These are phyloP conservation scores for Amphiprion percula DNA, from an alignment of 2,113 vertebrate species.

Conservation along the genomic window DNA sequence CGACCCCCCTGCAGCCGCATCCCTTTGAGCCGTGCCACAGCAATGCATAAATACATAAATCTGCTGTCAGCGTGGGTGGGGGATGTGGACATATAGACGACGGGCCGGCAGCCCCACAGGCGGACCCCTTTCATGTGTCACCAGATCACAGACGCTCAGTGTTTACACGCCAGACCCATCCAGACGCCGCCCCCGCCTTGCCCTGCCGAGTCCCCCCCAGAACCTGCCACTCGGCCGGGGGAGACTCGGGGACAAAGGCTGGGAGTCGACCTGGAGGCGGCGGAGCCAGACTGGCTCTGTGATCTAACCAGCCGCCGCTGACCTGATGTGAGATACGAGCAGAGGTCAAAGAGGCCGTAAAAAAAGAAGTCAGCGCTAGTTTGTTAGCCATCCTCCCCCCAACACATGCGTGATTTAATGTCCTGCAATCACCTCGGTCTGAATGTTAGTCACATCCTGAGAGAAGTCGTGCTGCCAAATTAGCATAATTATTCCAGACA, in stretches of 20 bases:
- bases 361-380: slow-evolving; percentile 35
- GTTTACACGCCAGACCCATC: slow-evolving; percentile 75
- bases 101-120: slow-evolving; percentile 61
- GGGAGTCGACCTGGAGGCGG: slow-evolving; percentile 62
- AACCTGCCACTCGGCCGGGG: slow-evolving; percentile 62
- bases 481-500: neutral
- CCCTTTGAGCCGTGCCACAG: slow-evolving; percentile 79
- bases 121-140: slow-evolving; percentile 79
- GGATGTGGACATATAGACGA: slow-evolving; percentile 67
- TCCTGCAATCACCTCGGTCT: slow-evolving; percentile 16
- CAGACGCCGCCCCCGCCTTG: slow-evolving; percentile 36
- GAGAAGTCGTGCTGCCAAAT: neutral
- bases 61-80: slow-evolving; percentile 58
- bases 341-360: slow-evolving; percentile 60
- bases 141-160: slow-evolving; percentile 75
- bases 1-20: slow-evolving; percentile 68
- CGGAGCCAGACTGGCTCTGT: slow-evolving; percentile 79
- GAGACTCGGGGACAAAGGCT: slow-evolving; percentile 62
- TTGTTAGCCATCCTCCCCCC: slow-evolving; percentile 6
- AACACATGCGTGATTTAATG: slow-evolving; percentile 48
- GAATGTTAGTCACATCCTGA: neutral
- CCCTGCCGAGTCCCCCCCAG: slow-evolving; percentile 43
- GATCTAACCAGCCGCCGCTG: slow-evolving; percentile 64
- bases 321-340: slow-evolving; percentile 67
- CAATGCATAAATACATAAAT: slow-evolving; percentile 86